These are phyloP conservation scores for Cydia amplana DNA, from an alignment of 1,140 invertebrate genomes.

Conservation along the genomic window DNA sequence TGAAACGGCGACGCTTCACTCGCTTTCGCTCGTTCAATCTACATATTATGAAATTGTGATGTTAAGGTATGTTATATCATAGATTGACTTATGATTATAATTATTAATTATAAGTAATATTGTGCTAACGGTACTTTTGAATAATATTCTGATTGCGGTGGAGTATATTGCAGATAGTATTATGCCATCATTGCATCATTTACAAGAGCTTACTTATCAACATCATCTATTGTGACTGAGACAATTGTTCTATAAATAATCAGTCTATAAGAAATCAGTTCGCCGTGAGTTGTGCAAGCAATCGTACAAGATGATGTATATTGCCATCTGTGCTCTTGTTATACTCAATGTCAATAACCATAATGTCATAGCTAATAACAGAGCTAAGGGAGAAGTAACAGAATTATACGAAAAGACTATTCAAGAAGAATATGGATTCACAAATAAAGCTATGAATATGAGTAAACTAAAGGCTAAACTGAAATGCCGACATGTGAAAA, in stretches of 20 bases:
- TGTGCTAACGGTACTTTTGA: too few relatives aligned
- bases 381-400: not conserved
- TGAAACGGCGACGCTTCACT: too few relatives aligned
- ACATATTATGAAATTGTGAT: too few relatives aligned
- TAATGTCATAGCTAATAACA: not conserved
- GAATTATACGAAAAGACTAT: not conserved
- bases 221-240: constrained; percentile 1
- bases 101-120: too few relatives aligned
- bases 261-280: not conserved
- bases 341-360: not conserved
- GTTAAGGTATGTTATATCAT: too few relatives aligned
- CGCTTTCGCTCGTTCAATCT: too few relatives aligned
- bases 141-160: too few relatives aligned
- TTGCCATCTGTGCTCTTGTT: not conserved
- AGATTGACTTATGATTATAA: too few relatives aligned
- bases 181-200: not conserved
- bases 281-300: not conserved
- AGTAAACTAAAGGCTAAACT: not conserved
- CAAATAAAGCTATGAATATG: not conserved
- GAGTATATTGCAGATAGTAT: not conserved
- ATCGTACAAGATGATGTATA: not conserved
- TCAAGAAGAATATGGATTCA: not conserved
- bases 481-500: not conserved
- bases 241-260: not conserved
- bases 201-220: not conserved